Evolutionary conservation across 2,888 invertebrate species (phyloP), one percentile per base, ranked within the genome.

Genomic region (Trichopria drosophilae): DNA sequence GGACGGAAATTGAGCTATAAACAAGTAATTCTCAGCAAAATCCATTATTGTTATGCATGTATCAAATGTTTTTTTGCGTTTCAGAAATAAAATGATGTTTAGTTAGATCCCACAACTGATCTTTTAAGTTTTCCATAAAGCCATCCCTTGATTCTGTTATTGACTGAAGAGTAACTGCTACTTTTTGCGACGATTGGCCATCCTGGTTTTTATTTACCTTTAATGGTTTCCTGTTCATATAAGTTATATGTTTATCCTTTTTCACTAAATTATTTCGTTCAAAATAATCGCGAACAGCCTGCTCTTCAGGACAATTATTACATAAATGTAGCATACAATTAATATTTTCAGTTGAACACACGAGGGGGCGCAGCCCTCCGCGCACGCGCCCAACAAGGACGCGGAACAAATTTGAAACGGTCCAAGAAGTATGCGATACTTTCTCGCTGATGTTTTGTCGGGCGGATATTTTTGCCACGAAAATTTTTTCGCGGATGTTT

Each of bases 21-120:
- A 51, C 10, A 31, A 34, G 20, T 46, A 46, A 28, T 51, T 51
- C 36, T 51, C 37, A 28, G 45, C 35, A 41, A 46, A 51, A 51
- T 51, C 46, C 40, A 51, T 32, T 23, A 43, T 24, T 34, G 46
- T 34, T 23, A 51, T 46, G 15, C 51, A 46, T 13, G 51, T 51
- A 35, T 51, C 35, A 4, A 31, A 6, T 26, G 12, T 26, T 16
- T 29, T 16, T 22, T 22, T 51, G 41, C 12, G 44, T n/a, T 13
- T 39, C 28, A 28, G 44, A 39, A 20, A 46, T 34, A 22, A 26
- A 51, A 41, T 51, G 46, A 19, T 51, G 51, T 9, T 13, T 20
- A 9, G 37, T 42, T 20, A 50, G 29, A 4, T 36, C 16, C 43
- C 50, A 43, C 26, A 43, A 28, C 2, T 47, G 39, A 1, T 12